phyloP scores from a whole-genome alignment of 1,140 invertebrate species.

The Mercenaria mercenaria region DNA sequence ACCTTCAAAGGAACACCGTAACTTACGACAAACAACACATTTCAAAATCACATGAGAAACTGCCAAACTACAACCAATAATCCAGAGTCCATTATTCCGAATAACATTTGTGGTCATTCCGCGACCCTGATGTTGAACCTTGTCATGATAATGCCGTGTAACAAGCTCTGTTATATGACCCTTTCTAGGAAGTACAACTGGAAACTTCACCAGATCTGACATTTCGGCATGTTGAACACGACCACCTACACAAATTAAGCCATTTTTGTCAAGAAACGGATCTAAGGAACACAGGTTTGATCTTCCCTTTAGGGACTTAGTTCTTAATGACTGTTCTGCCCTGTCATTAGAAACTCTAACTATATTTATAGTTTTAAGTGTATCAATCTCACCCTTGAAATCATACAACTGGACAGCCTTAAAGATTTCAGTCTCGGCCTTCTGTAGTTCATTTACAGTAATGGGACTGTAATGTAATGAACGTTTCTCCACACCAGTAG shows the following conservation, averaged over 20 bases:
- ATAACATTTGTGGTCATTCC: not conserved
- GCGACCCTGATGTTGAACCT: not conserved
- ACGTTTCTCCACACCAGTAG: not conserved
- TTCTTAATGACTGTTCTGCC: not conserved
- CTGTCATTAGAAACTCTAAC: not conserved
- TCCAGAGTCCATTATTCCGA: not conserved
- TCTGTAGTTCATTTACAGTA: not conserved
- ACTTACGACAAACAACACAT: slow-evolving; percentile 65
- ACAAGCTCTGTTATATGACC: not conserved
- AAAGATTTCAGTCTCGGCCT: not conserved
- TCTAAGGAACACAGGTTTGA: not conserved
- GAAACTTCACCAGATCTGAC: not conserved
- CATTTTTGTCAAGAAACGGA: not conserved
- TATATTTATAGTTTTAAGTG: slow-evolving; percentile 26
- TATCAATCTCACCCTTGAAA: not conserved
- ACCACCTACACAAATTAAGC: not conserved
- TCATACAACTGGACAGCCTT: not conserved
- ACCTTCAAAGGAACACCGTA: not conserved
- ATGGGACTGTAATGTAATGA: no score
- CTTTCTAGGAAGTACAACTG: not conserved
- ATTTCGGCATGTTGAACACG: not conserved
- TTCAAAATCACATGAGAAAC: slow-evolving; percentile 31
- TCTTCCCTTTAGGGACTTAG: not conserved
- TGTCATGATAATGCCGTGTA: not conserved
- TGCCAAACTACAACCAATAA: not conserved